Conservation (phyloP, 2,888 invertebrate genomes). For the Linyphia triangularis region DNA sequence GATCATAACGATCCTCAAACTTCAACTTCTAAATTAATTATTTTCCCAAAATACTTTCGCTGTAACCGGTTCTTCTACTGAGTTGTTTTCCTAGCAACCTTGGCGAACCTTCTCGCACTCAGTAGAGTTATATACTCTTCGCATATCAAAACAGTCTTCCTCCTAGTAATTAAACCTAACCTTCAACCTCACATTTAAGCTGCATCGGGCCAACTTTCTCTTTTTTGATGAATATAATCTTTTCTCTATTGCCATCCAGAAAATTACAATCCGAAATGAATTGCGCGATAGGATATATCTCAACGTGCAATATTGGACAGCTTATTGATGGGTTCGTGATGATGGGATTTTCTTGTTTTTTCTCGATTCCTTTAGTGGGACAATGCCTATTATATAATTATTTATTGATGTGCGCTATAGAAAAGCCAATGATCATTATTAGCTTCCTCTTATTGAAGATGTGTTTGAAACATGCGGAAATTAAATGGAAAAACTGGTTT, state of each 20-base stretch:
- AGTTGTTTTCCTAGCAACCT: constrained; percentile 18
- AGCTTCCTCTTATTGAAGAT: neutral
- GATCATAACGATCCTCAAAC: neutral
- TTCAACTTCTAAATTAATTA: neutral
- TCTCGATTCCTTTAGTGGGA: constrained; percentile 11
- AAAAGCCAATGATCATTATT: neutral
- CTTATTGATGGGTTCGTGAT: neutral
- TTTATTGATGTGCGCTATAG: constrained; percentile 16
- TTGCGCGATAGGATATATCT: constrained; percentile 4
- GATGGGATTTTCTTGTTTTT: neutral
- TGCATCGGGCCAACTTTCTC: neutral
- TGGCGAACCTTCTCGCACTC: neutral
- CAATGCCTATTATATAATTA: neutral
- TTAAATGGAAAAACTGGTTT: neutral
- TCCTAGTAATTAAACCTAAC: constrained; percentile 26
- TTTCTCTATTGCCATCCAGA: neutral
- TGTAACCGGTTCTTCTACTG: neutral
- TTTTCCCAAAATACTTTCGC: constrained; percentile 21
- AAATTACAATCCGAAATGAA: neutral
- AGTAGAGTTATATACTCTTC: neutral
- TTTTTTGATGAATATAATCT: constrained; percentile 1
- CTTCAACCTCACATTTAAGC: constrained; percentile 24
- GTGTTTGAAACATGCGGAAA: neutral
- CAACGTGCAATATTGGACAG: neutral
- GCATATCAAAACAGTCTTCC: neutral